Evolutionary conservation across 2,113 vertebrate species (phyloP), one percentile per base, ranked within the genome.

Genomic region (Meriones unguiculatus): DNA sequence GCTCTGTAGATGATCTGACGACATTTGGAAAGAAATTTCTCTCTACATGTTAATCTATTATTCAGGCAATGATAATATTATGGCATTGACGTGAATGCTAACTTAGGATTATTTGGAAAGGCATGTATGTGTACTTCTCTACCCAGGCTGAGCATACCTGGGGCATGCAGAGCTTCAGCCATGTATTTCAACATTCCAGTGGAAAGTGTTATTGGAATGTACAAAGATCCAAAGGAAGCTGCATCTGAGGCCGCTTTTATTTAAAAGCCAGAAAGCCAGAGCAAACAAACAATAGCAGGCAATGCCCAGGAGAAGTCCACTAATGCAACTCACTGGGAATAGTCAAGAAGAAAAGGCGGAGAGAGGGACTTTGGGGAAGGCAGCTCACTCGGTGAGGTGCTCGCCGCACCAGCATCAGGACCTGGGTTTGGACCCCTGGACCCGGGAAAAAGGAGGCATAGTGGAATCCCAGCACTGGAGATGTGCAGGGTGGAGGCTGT

Each of bases 161-260:
- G 13, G 90, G 88, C 87, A 95, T 96, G 88, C 93, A 46, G 67
- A 94, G 78, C 97, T 96, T 97, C 81, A 97, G 94, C 97, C 94
- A 95, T 93, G 95, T 88, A 89, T 89, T 35, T 89, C 80, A 95
- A 59, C 67, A 93, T 93, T 97, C 86, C 90, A 91, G 46, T 50
- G 93, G 94, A 95, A 97, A 97, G 96, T 89, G 90, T 54, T 92
- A 38, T 82, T 98, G 97, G 92, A 96, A 97, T 96, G 90, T 96
- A 94, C 85, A 94, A 88, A 97, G 93, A 95, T 72, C 93, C 87
- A 97, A 90, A 91, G 65, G 94, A 97, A 70, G 82, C 92, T 96
- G 91, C 88, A 96, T 87, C 95, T 89, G 75, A 96, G 93, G 85
- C 91, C 62, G 84, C 90, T 91, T 97, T 94, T 97, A 95, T 95